Evolutionary conservation across 2,888 invertebrate species (phyloP), one percentile per base, ranked within the genome.

Genomic region (Caenorhabditis angaria): DNA sequence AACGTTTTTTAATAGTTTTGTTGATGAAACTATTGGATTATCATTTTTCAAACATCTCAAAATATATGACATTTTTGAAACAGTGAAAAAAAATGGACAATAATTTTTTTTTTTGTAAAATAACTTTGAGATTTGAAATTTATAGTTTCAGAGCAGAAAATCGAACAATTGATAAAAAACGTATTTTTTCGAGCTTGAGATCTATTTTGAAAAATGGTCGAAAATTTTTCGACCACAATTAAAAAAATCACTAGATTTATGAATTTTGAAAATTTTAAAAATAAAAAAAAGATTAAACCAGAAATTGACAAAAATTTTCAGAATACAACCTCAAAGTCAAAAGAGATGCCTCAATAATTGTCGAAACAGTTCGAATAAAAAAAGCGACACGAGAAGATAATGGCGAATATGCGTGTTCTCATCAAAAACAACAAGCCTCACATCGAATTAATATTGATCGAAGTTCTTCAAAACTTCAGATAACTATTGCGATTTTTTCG

Each of bases 361-460:
- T 80, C 8, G 78, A 82, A 24, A 78, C 77, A 18, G 72, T 80
- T 59, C 27, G 82, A 53, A 82, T 82, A 28, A 61, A 75, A 51
- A 76, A 72, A 22, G 77, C 80, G 24, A 80, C 82, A 8, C 73
- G 72, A 67, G 77, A 73, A 25, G 85, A 85, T 58, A 82, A 83
- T 60, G 85, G 85, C 20, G 69, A 80, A 28, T 85, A 85, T 60
- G 82, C 83, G 6, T 85, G 85, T 68, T 78, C 82, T 63, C 81
- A 82, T 22, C 70, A 71, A 41, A 62, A 76, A 25, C 79, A 81
- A 27, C 76, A 73, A 32, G 81, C 85, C 22, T 78, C 81, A 8
- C 85, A 86, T 41, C 41, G 41, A 12, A 18, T 41, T 18, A 41
- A 41, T 18, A 41, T 41, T 14, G 41, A 41, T 18, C 6, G 41